Evolutionary conservation across 1,140 invertebrate genomes (phyloP), one percentile per base, ranked within the genome.

Genomic region (Neodiprion pinetum): DNA sequence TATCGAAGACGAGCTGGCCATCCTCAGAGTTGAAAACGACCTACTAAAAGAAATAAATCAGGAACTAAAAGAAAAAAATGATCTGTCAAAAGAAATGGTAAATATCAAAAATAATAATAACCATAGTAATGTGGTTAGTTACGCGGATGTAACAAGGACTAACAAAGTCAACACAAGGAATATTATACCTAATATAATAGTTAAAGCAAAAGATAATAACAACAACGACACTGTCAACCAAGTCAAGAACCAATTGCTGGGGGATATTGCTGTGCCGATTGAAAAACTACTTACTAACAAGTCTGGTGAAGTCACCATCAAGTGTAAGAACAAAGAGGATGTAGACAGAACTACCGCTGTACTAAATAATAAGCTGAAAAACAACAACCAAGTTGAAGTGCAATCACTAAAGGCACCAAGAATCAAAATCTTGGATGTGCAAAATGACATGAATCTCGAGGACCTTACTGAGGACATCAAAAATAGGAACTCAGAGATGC

Each of bases 201-300:
- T 61, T n/a, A 61, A 61, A 61, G 53, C 53, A 61, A 61, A 61
- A 11, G n/a, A 61, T 11, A n/a, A 61, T 61, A 61, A 61, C n/a
- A n/a, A 11, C n/a, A 61, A 11, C 10, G 53, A 61, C n/a, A 61
- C 10, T 11, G 53, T 61, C 10, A 61, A 61, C n/a, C 10, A 61
- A 61, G 53, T 61, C n/a, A n/a, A 11, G 10, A 10, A 61, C 53
- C n/a, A 61, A 11, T n/a, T 61, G 53, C 10, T 11, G 10, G n/a
- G n/a, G n/a, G 53, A 61, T 11, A 61, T 11, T 11, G 10, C 53
- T 11, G n/a, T 61, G 10, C 53, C 10, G 53, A 61, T n/a, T 11
- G 1, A 61, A 61, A 61, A 61, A 61, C 10, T 61, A 11, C n/a
- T 11, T n/a, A 61, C 10, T 11, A 61, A 61, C 10, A 61, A 61